phyloP scores from a whole-genome alignment of 2,113 vertebrate genomes.

The Columbina picui region DNA sequence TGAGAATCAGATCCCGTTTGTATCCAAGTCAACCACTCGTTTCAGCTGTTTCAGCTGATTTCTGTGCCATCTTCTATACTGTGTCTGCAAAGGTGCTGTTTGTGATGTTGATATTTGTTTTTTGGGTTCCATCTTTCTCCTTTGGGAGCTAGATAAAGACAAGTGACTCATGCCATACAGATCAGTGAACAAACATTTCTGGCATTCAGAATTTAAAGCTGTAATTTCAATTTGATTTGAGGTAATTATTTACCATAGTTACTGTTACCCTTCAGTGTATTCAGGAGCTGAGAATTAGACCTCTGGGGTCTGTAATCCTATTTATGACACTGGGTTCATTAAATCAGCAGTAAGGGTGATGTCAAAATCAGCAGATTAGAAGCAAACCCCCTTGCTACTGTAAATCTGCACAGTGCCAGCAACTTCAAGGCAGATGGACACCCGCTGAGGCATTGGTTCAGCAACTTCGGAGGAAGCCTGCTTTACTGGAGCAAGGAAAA shows the following conservation, averaged over 20 bases:
- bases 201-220: neutral
- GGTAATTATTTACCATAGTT: slow-evolving; percentile 59
- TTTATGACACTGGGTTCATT: slow-evolving; percentile 52
- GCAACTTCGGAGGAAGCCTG: neutral
- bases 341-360: slow-evolving; percentile 32
- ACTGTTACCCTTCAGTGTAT: slow-evolving; percentile 32
- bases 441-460: neutral
- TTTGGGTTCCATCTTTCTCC: neutral
- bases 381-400: neutral
- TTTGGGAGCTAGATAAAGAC: neutral
- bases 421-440: neutral
- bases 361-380: slow-evolving; percentile 46
- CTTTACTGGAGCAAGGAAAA: neutral
- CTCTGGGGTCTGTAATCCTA: slow-evolving; percentile 46
- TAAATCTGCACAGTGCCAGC: neutral
- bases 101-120: neutral
- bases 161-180: neutral
- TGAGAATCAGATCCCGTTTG: neutral
- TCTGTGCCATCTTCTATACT: neutral
- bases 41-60: neutral
- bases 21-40: neutral
- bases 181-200: slow-evolving; percentile 7
- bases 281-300: slow-evolving; percentile 41
- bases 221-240: slow-evolving; percentile 46
- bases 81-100: neutral